phyloP scores from a whole-genome alignment of 2,797 vertebrate genomes.

The Crocodylus rhombifer region DNA sequence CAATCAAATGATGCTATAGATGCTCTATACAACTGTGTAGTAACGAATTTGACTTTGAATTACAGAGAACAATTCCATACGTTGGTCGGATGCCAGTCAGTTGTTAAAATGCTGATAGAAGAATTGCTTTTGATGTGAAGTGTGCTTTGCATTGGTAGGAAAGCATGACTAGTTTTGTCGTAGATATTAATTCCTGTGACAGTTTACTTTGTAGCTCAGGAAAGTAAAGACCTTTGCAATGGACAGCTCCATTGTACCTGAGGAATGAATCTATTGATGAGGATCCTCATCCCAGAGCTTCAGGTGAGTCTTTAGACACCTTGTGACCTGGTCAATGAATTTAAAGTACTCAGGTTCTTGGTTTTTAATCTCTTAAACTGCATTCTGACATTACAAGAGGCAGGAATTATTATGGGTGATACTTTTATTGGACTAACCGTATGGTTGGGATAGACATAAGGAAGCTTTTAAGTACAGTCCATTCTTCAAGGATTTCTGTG shows the following conservation, averaged over 20 bases:
- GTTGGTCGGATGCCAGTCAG: background rate
- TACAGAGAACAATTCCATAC: slow-evolving; percentile 39
- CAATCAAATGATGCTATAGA: slow-evolving; percentile 49
- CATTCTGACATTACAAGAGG: background rate
- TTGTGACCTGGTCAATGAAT: background rate
- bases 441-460: too few species aligned
- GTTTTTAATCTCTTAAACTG: background rate
- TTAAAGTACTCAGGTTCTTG: background rate
- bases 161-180: background rate
- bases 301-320: background rate
- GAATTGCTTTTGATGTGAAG: background rate
- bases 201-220: background rate
- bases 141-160: background rate
- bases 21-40: slow-evolving; percentile 45
- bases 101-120: slow-evolving; percentile 6
- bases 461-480: too few species aligned
- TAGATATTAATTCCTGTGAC: background rate
- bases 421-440: too few species aligned
- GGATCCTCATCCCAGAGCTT: background rate
- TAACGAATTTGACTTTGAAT: slow-evolving; percentile 48
- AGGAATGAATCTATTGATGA: background rate
- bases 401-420: background rate
- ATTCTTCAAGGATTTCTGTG: too few species aligned
- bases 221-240: background rate
- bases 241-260: too few species aligned